Conservation (phyloP, 30 jellyfish, hydroid and myxozoan species). For the Catostylus mosaicus region DNA sequence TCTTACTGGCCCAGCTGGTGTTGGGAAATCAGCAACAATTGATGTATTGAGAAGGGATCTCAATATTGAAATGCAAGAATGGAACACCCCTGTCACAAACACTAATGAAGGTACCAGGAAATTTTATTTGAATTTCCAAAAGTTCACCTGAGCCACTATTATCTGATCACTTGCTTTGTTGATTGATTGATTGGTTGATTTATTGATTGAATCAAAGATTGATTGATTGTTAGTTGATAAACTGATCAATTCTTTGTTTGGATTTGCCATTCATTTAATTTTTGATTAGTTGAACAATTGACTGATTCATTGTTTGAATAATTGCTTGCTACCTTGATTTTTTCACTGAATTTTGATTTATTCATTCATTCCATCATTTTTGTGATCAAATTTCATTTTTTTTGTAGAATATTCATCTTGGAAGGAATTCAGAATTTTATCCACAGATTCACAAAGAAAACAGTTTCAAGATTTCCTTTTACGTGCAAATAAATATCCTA, state of each 20-base stretch:
- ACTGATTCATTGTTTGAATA: not conserved
- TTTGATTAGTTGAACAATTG: not conserved
- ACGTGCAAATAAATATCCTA: conserved; percentile 88
- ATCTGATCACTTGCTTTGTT: not conserved
- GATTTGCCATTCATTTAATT: not conserved
- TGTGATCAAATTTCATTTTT: not conserved
- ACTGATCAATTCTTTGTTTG: not conserved
- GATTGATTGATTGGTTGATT: not conserved
- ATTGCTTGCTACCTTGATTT: no score
- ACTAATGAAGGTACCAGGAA: conserved; percentile 49
- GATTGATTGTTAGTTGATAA: not conserved
- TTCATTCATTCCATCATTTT: no score
- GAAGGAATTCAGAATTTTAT: conserved; percentile 47
- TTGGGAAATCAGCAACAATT: conserved; percentile 91
- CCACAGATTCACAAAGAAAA: conserved; percentile 78
- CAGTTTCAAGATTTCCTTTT: conserved; percentile 90
- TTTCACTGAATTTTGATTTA: not conserved
- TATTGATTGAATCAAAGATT: not conserved
- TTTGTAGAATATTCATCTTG: conserved; percentile 48
- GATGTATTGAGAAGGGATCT: conserved; percentile 66
- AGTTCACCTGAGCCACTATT: not conserved
- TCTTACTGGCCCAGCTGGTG: conserved; percentile 94
- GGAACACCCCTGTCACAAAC: conserved; percentile 84
- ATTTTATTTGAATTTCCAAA: not conserved
- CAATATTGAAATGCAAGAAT: conserved; percentile 69